Evolutionary conservation across 1,140 invertebrate genomes (phyloP), one percentile per base, ranked within the genome.

Genomic region (Arion vulgaris): DNA sequence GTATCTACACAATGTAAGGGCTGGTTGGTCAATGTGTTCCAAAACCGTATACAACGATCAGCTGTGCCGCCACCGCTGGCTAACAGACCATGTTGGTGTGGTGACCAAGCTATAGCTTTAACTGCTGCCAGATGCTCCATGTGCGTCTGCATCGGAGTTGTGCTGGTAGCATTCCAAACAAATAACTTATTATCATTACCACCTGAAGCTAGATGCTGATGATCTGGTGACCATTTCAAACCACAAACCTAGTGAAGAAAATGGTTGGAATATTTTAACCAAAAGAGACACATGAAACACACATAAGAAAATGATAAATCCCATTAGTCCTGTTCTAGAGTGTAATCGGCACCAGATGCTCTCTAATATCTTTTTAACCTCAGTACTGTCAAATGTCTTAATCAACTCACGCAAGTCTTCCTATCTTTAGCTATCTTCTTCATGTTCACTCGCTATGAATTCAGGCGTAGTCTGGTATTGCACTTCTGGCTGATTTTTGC

Each of bases 1-100:
- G 99, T 99, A 92, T 99, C 98, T 51, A 99, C 96, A 92, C 96
- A 98, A 92, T 99, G 98, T 96, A 99, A 97, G 2, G 98, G 97
- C 93, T 99, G 98, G 13, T 96, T 97, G n/a, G 98, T 99, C 57
- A 99, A 93, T 0, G 98, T 99, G 92, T 99, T 99, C 98, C 98
- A 99, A 93, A 99, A 99, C 5, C 98, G 82, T 75, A 93, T 93
- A 82, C 92, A 91, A n/a, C 90, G 94, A 93, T 99, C 99, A 7
- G 99, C 98, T 0, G 99, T 99, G 32, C 99, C 99, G 41, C 99
- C 98, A 62, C 99, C 99, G 83, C 96, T 98, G 0, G 99, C 98
- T 66, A 99, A 93, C 62, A 99, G 93, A 0, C 99, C 98, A 92
- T 99, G 98, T 92, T 99, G 98, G 93, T 99, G 98, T 0, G 98